A percentile compares a stretch with the other conserved stretches of the same genome.
phyloP scores from a whole-genome alignment of 1,140 invertebrate genomes.

The Drosophila carrolli region DNA sequence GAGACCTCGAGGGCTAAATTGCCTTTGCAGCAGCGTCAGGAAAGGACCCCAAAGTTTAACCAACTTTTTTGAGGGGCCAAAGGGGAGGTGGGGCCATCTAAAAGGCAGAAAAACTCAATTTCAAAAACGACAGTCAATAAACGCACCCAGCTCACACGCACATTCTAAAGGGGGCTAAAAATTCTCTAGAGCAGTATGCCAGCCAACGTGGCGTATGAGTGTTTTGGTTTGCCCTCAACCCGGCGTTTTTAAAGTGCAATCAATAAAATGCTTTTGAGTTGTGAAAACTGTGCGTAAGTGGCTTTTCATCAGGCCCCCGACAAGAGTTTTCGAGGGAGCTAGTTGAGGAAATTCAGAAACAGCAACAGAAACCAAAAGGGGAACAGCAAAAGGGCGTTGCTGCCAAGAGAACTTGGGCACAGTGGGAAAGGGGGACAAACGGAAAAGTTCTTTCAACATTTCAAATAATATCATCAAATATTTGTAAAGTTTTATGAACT shows the following conservation, averaged over 20 bases:
- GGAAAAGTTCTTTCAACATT: neutral
- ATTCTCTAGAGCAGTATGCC: slow-evolving; percentile 27
- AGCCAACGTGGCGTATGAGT: slow-evolving; percentile 70
- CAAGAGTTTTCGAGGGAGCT: slow-evolving; percentile 3
- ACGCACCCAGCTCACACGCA: slow-evolving; percentile 40
- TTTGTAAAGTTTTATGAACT: neutral
- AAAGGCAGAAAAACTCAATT: slow-evolving; percentile 72
- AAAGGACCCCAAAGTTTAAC: slow-evolving; percentile 51
- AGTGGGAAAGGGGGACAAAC: slow-evolving; percentile 10
- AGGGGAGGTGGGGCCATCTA: slow-evolving; percentile 3
- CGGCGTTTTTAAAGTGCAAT: slow-evolving; percentile 73
- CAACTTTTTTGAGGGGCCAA: slow-evolving; percentile 22
- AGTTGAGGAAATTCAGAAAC: slow-evolving; percentile 22
- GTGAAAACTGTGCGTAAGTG: slow-evolving; percentile 78
- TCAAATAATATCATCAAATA: slow-evolving; percentile 6
- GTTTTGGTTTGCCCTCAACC: slow-evolving; percentile 42
- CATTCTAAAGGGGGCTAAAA: slow-evolving; percentile 7
- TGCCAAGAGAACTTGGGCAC: slow-evolving; percentile 24
- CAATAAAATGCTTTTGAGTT: slow-evolving; percentile 78
- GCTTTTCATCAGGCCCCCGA: slow-evolving; percentile 63
- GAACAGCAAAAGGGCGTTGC: slow-evolving; percentile 69
- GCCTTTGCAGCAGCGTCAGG: slow-evolving; percentile 51
- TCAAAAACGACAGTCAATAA: slow-evolving; percentile 72
- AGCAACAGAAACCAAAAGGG: slow-evolving; percentile 27
- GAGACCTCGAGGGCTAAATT: slow-evolving; percentile 59